Percentiles rank a stretch among this genome's conserved stretches.
These are phyloP conservation scores for Odocoileus virginianus DNA, from an alignment of 2,113 vertebrate genomes.

Conservation along the genomic window DNA sequence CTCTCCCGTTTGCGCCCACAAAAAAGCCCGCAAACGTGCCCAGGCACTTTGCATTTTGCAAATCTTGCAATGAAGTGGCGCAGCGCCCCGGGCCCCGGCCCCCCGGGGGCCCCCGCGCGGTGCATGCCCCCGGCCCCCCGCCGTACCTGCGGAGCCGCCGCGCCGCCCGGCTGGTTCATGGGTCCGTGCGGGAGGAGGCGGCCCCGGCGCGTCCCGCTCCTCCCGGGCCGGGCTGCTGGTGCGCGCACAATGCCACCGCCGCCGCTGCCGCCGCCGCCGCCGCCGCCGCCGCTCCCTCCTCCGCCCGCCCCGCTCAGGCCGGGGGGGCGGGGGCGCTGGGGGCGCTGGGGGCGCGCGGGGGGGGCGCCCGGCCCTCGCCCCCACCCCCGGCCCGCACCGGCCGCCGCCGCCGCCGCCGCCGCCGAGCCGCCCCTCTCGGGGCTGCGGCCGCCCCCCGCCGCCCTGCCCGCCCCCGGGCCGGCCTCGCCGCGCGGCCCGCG, in stretches of 20 bases:
- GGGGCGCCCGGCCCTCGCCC: slow-evolving; percentile 19
- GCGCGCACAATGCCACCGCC: slow-evolving; percentile 67
- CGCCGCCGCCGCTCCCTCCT: slow-evolving; percentile 37
- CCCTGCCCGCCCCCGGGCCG: slow-evolving; percentile 58
- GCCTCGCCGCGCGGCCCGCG: slow-evolving; percentile 59
- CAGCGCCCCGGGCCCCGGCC: slow-evolving; percentile 54
- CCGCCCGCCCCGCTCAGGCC: slow-evolving; percentile 59
- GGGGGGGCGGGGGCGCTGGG: slow-evolving; percentile 62
- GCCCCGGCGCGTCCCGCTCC: slow-evolving; percentile 71
- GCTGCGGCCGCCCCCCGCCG: slow-evolving; percentile 63
- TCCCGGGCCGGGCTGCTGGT: slow-evolving; percentile 67
- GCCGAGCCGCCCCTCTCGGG: slow-evolving; percentile 51
- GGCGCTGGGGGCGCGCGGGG: slow-evolving; percentile 44
- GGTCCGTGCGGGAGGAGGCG: slow-evolving; percentile 71
- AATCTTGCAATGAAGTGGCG: slow-evolving; percentile 51
- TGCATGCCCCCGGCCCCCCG: slow-evolving; percentile 50
- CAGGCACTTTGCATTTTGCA: slow-evolving; percentile 54
- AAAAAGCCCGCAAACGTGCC: slow-evolving; percentile 61
- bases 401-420: slow-evolving; percentile 47
- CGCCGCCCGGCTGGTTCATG: slow-evolving; percentile 73
- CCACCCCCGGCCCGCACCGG: slow-evolving; percentile 49
- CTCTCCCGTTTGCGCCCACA: slow-evolving; percentile 42
- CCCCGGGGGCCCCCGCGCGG: slow-evolving; percentile 45
- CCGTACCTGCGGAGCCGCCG: slow-evolving; percentile 70
- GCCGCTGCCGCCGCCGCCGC: slow-evolving; percentile 34